Base-by-base conservation (phyloP, 2,113 vertebrate genomes). In the Mormyrus lacerda region DNA sequence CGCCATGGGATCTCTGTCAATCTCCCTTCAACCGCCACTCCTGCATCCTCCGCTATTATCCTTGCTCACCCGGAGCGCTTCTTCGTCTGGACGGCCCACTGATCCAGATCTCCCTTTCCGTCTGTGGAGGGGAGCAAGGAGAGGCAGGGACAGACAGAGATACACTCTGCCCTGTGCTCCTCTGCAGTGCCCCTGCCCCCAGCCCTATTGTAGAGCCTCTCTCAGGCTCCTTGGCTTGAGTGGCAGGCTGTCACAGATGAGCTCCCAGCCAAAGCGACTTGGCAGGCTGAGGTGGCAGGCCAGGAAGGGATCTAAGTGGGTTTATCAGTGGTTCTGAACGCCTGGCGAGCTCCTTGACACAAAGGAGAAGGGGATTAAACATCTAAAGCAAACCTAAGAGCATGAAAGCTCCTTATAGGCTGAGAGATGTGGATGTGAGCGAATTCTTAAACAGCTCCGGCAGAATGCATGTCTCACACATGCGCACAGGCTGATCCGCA, bases 351-450 rank as follows among this genome's bases (percentile, higher is more conserved):
- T 97, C 95, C 96, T 95, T 97, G 94, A 96, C 94, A 96, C 95
- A 95, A 96, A 97, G 97, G 97, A 96, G 97, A 98, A 93, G 97
- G 96, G 97, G 97, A 98, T 98, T 98, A 98, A 97, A 97, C 95
- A 98, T 98, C 97, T 97, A 98, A 98, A 98, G 98, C 97, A 96
- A 97, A 97, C 97, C 97, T 98, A 97, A 97, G 97, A 97, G 97
- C 97, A 97, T 98, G 98, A 98, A 97, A 97, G 98, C 97, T 97
- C 97, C 97, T 98, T 98, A 99, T 97, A 98, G 98, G 97, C 97
- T 98, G 98, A 97, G 94, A 97, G 96, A 94, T 91, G 96, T 94
- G 97, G 97, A 99, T 99, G 98, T 99, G 98, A 99, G 98, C 97
- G 97, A 97, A 98, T 99, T 99, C 97, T 98, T 98, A 99, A 99